Percentiles rank a stretch among this genome's conserved stretches.
Evolutionary conservation across 1,140 invertebrate genomes (phyloP).

Genomic region (Agrypnia vestita): DNA sequence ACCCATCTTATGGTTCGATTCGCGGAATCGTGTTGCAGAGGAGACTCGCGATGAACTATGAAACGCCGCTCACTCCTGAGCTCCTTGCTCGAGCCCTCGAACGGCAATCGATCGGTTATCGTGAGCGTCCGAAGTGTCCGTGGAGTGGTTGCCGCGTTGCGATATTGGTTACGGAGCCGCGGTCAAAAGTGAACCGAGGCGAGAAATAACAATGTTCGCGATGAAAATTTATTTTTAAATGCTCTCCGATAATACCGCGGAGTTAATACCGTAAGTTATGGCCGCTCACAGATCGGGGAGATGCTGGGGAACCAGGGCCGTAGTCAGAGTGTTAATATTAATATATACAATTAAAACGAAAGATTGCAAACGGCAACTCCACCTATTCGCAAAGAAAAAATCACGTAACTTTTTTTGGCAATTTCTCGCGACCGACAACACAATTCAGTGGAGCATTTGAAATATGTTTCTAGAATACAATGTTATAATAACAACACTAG

Average conservation of each 20-base stretch:
- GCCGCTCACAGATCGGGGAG: slow-evolving; percentile 10
- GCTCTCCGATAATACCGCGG: slow-evolving; percentile 23
- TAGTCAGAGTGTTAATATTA: no score
- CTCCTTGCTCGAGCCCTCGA: neutral
- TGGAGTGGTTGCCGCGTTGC: neutral
- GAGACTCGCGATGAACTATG: neutral
- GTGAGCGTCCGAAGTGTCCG: neutral
- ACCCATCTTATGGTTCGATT: slow-evolving; percentile 32
- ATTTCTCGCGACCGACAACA: no score
- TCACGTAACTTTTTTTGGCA: no score
- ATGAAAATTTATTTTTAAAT: slow-evolving; percentile 50
- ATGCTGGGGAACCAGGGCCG: no score
- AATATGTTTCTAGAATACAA: no score
- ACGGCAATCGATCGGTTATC: neutral
- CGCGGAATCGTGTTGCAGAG: slow-evolving; percentile 40
- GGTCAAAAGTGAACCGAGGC: slow-evolving; percentile 10
- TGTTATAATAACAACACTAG: no score
- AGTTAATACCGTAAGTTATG: slow-evolving; percentile 42
- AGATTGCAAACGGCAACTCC: no score
- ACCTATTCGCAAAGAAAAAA: no score
- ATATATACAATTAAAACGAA: no score
- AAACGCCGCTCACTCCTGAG: slow-evolving; percentile 3
- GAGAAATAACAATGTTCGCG: slow-evolving; percentile 34
- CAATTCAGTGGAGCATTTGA: no score
- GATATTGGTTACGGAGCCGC: slow-evolving; percentile 4